Evolutionary conservation across 30 jellyfish, hydroid and myxozoan species (phyloP).

Genomic region (Cassiopea andromeda): DNA sequence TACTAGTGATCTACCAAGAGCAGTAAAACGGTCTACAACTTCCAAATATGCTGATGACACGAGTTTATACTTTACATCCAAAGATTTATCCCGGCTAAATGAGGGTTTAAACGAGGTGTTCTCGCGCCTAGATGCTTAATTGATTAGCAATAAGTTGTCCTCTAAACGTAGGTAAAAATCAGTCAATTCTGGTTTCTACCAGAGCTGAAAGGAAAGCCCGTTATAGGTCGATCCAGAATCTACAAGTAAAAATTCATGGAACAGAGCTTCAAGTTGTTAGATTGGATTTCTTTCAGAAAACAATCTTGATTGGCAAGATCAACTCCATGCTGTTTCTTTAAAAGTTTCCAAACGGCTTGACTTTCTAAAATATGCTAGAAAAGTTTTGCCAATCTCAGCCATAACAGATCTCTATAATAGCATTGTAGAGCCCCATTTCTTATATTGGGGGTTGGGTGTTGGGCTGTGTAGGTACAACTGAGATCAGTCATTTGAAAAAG

Average conservation of each 20-base stretch:
- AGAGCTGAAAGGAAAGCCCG: not conserved
- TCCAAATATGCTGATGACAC: conserved; percentile 1
- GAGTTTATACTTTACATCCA: conserved; percentile 1
- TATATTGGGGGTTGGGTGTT: not conserved
- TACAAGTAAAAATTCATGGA: not conserved
- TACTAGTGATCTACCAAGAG: not conserved
- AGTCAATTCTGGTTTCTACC: not conserved
- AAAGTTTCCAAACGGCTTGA: not conserved
- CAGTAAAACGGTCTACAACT: not conserved
- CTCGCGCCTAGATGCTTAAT: not conserved
- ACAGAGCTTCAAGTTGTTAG: not conserved
- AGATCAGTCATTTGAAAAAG: not conserved
- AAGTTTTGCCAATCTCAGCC: not conserved
- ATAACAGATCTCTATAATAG: not conserved
- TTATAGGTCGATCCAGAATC: not conserved
- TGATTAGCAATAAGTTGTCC: not conserved
- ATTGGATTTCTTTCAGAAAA: not conserved
- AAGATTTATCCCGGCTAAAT: not conserved
- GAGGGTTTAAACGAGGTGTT: not conserved
- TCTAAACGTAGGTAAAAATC: not conserved
- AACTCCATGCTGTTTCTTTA: not conserved
- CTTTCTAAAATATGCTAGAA: not conserved
- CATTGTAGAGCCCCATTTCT: not conserved
- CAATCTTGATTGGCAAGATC: not conserved
- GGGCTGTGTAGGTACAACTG: not conserved